Percentiles rank a stretch among this genome's conserved stretches.
phyloP scores from a whole-genome alignment of 2,797 vertebrate species.

The Pelodytes ibericus region DNA sequence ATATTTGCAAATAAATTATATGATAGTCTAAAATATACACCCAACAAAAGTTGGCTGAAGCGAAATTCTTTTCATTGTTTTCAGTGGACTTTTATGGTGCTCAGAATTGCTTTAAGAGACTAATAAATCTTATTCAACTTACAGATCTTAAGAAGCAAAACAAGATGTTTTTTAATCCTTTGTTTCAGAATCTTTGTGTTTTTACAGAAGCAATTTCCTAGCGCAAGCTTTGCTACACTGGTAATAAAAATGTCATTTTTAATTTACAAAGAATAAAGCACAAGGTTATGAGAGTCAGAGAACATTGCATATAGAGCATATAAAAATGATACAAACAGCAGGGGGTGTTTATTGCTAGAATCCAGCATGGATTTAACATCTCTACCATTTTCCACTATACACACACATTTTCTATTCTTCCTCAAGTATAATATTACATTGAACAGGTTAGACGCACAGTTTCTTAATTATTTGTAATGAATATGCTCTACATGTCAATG shows the following conservation, averaged over 20 bases:
- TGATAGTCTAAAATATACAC: neutral
- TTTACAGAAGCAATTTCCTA: slow-evolving; percentile 46
- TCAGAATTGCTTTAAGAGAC: slow-evolving; percentile 31
- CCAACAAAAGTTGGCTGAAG: neutral
- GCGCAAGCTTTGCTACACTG: slow-evolving; percentile 40
- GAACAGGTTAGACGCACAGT: neutral
- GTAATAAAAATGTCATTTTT: slow-evolving; percentile 56
- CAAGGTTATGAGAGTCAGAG: slow-evolving; percentile 48
- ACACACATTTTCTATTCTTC: slow-evolving; percentile 39
- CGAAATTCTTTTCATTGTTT: too few species aligned
- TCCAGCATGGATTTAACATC: slow-evolving; percentile 33
- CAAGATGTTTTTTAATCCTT: slow-evolving; percentile 42
- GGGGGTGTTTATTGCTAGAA: slow-evolving; percentile 38
- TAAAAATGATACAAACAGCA: slow-evolving; percentile 40
- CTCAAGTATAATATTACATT: too few species aligned
- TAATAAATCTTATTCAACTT: slow-evolving; percentile 42
- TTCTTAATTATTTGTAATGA: slow-evolving; percentile 41
- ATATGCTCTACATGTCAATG: neutral
- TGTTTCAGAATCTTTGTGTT: slow-evolving; percentile 42
- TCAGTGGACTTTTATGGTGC: slow-evolving; percentile 35
- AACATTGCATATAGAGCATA: slow-evolving; percentile 49
- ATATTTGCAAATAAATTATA: too few species aligned
- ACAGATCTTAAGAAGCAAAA: slow-evolving; percentile 27
- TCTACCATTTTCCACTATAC: slow-evolving; percentile 8
- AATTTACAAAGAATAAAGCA: slow-evolving; percentile 55